Conservation (phyloP, 2,797 vertebrate genomes). For the Staurois parvus region DNA sequence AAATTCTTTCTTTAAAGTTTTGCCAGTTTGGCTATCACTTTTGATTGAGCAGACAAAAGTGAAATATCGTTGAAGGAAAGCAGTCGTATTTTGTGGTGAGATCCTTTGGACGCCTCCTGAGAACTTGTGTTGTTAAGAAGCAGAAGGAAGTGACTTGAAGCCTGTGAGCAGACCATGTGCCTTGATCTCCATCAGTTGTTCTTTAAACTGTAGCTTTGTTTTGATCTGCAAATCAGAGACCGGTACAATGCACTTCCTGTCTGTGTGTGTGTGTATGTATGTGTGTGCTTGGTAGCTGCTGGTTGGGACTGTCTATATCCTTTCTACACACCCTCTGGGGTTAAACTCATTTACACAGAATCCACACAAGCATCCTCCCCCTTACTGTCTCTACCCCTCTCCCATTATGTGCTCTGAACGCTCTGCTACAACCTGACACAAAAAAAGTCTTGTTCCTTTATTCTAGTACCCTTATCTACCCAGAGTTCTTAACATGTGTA, state of each 20-base stretch:
- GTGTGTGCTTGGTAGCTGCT: not conserved
- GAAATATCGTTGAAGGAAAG: not conserved
- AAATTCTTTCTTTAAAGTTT: not conserved
- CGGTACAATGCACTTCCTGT: conserved; percentile 55
- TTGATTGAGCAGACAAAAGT: not conserved
- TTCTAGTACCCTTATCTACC: not conserved
- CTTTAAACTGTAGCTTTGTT: conserved; percentile 39
- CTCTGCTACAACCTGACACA: conserved; percentile 35
- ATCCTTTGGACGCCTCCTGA: not conserved
- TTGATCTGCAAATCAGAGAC: conserved; percentile 25
- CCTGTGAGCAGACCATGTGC: conserved; percentile 1
- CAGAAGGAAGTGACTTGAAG: conserved; percentile 2
- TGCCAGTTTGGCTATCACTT: not conserved
- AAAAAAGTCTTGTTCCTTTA: conserved; percentile 15
- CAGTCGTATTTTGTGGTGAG: not conserved
- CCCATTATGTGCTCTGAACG: not conserved
- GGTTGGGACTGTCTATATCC: conserved; percentile 33
- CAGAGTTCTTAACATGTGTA: no score
- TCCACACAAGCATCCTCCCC: conserved; percentile 9
- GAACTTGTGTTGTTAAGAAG: not conserved
- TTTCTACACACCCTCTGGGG: conserved; percentile 47
- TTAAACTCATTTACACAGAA: conserved; percentile 47
- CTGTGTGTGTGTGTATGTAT: not conserved
- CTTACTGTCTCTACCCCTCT: not conserved
- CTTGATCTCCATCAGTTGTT: conserved; percentile 26